Evolutionary conservation across 2,888 invertebrate species (phyloP).

Genomic region (Philaethria dido): DNA sequence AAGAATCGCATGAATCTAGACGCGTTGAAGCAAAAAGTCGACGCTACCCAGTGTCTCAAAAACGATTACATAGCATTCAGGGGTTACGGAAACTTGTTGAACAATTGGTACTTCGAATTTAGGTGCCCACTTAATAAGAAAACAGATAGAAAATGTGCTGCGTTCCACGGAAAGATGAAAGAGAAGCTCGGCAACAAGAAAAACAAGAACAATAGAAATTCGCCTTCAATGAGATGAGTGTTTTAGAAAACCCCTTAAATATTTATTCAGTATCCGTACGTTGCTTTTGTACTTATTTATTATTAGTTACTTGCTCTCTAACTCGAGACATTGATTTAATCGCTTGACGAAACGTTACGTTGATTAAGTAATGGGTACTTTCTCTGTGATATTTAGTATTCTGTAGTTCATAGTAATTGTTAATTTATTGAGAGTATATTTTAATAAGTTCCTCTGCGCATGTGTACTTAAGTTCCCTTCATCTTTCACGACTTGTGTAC

Average conservation of each 20-base stretch:
- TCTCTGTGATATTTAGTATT: slow-evolving; percentile 84
- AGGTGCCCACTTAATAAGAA: slow-evolving; percentile 66
- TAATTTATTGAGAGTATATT: slow-evolving; percentile 77
- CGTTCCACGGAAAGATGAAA: slow-evolving; percentile 60
- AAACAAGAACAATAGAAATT: slow-evolving; percentile 43
- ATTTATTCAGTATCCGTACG: slow-evolving; percentile 45
- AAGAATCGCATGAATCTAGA: slow-evolving; percentile 69
- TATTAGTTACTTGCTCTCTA: slow-evolving; percentile 53
- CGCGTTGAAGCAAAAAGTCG: slow-evolving; percentile 66
- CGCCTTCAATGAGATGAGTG: slow-evolving; percentile 44
- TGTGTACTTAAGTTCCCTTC: slow-evolving; percentile 38
- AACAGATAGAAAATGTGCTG: slow-evolving; percentile 55
- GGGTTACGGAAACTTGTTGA: slow-evolving; percentile 83
- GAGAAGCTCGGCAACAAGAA: slow-evolving; percentile 58
- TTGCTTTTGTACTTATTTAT: slow-evolving; percentile 53
- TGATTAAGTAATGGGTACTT: slow-evolving; percentile 82
- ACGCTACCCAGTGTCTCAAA: slow-evolving; percentile 80
- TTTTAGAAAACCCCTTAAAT: slow-evolving; percentile 28
- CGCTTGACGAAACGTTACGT: slow-evolving; percentile 77
- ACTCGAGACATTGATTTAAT: slow-evolving; percentile 60
- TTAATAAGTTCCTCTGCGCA: slow-evolving; percentile 66
- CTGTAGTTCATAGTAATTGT: slow-evolving; percentile 69
- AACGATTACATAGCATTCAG: slow-evolving; percentile 85
- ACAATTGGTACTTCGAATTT: slow-evolving; percentile 83
- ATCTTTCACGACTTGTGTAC: slow-evolving; percentile 31